Evolutionary conservation across 2,113 vertebrate genomes (phyloP), one percentile per base, ranked within the genome.

Genomic region (Protomyctophum bolini): DNA sequence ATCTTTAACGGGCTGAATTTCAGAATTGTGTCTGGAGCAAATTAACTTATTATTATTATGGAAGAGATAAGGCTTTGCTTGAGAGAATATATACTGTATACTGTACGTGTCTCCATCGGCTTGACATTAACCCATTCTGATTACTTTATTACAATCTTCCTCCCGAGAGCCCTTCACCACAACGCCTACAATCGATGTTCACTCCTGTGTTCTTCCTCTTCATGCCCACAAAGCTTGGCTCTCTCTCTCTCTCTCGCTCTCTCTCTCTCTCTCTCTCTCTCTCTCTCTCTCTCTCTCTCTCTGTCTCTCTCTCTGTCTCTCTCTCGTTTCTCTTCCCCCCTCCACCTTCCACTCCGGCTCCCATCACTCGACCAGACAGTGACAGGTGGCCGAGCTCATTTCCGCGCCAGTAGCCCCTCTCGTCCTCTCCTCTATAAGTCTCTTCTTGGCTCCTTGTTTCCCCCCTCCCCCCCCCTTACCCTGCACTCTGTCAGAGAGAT

Each of bases 361-460:
- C 45, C 55, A 21, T 77, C 77, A 72, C 64, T 76, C 54, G 58
- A 11, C 86, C 77, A 76, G 79, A 76, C 72, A 33, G 76, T 88
- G 90, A 77, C 88, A 91, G 90, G 84, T 89, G 87, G 88, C 41
- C 1, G 62, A 64, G 68, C 48, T 7, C 56, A 72, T 69, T 73
- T 68, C 45, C 65, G 12, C 3, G 61, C 76, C 67, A 29, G 58
- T 66, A 72, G 50, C 78, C 67, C 66, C 8, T 41, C 64, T 21
- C 71, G 68, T 61, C 66, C 8, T 41, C 64, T 21, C 71, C 70
- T 61, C 59, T 41, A 21, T 21, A 21, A 61, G 33, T 50, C 29
- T 41, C 63, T 66, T 41, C 57, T n/a, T 12, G 11, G 6, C 15
- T 15, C n/a, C 2, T 41, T 1, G 33, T 41, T 3, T 41, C 10